A percentile compares a stretch with the other conserved stretches of the same genome.
Conservation (phyloP, 1,140 invertebrate genomes). For the Muscidifurax raptorellus region DNA sequence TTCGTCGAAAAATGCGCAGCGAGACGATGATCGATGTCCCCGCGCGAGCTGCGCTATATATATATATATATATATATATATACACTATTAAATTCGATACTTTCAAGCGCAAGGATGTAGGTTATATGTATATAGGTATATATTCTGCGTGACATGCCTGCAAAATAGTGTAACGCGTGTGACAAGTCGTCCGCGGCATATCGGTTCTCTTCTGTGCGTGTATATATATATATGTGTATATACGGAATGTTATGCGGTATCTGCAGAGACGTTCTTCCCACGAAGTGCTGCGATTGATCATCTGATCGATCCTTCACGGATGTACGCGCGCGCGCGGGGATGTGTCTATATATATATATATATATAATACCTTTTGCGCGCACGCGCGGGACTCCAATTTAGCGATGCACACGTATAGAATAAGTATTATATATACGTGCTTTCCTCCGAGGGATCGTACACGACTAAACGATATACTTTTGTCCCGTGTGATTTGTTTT, state of each 20-base stretch:
- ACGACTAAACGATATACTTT: too few relatives aligned
- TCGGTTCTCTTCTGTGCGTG: too few relatives aligned
- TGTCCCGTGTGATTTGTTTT: too few relatives aligned
- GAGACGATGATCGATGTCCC: slow-evolving; percentile 1
- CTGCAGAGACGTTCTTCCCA: slow-evolving; percentile 7
- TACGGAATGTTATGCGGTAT: not conserved
- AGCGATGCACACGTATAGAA: not conserved
- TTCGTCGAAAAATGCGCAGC: not conserved
- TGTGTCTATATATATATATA: too few relatives aligned
- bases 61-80: too few relatives aligned
- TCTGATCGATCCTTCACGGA: not conserved
- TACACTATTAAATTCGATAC: slow-evolving; percentile 52
- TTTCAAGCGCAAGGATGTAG: slow-evolving; percentile 17
- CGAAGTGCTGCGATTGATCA: slow-evolving; percentile 29
- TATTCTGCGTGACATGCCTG: not conserved
- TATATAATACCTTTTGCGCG: not conserved
- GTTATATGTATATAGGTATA: slow-evolving; percentile 67
- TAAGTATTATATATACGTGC: too few relatives aligned
- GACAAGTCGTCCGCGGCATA: not conserved
- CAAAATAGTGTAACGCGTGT: not conserved
- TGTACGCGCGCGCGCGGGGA: not conserved
- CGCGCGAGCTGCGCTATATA: not conserved
- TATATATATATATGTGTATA: not conserved
- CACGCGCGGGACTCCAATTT: not conserved
- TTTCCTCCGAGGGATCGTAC: too few relatives aligned